Percentiles rank a stretch among this genome's conserved stretches.
Evolutionary conservation across 1,140 invertebrate genomes (phyloP).

Genomic region (Lanistes nyassanus): DNA sequence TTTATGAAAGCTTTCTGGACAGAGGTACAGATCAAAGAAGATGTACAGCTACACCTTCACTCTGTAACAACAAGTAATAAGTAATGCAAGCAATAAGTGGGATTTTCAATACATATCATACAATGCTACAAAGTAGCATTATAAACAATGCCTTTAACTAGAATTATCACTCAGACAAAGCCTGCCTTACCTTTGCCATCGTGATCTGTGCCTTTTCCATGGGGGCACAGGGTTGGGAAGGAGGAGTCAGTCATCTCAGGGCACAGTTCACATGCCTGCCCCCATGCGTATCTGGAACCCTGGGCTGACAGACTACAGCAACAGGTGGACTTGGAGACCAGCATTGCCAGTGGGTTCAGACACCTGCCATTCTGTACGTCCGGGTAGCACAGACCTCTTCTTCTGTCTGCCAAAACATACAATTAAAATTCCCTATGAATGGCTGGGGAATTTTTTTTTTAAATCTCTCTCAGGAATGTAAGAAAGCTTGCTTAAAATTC

Average conservation of each 20-base stretch:
- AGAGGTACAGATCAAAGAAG: not conserved
- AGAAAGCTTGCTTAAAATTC: too few species aligned
- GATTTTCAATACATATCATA: not conserved
- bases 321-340: slow-evolving; percentile 86
- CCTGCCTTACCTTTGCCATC: slow-evolving; percentile 76
- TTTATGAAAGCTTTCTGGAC: not conserved
- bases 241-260: slow-evolving; percentile 77
- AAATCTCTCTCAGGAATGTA: too few species aligned
- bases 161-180: too few species aligned
- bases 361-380: slow-evolving; percentile 81
- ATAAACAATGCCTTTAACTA: not conserved
- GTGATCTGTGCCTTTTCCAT: slow-evolving; percentile 83
- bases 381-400: slow-evolving; percentile 85
- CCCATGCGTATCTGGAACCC: slow-evolving; percentile 81
- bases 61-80: not conserved
- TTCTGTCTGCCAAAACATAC: slow-evolving; percentile 77
- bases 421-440: too few species aligned
- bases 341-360: slow-evolving; percentile 77
- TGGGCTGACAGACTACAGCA: slow-evolving; percentile 81
- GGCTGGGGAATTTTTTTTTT: too few species aligned
- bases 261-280: slow-evolving; percentile 82
- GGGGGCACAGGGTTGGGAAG: slow-evolving; percentile 81
- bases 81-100: not conserved
- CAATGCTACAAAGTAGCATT: not conserved
- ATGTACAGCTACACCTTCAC: not conserved